Evolutionary conservation across 2,888 invertebrate genomes (phyloP).

Genomic region (Acanthosepion esculentum): DNA sequence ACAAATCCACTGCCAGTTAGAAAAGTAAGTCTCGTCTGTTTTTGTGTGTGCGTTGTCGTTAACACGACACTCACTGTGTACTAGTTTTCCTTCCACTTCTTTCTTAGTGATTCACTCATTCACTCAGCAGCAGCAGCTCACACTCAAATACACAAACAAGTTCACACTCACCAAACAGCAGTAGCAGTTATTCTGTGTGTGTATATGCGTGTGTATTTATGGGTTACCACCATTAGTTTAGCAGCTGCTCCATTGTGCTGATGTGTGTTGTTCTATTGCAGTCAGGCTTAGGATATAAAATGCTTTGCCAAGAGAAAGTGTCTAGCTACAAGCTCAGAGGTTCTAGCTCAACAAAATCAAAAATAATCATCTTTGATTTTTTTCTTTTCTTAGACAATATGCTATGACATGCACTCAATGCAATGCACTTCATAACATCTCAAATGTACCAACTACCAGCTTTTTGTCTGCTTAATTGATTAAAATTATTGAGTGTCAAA

Average conservation of each 20-base stretch:
- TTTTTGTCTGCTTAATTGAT: too few species aligned
- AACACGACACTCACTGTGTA: not conserved
- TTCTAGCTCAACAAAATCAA: too few species aligned
- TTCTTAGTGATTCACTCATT: not conserved
- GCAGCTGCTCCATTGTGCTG: not conserved
- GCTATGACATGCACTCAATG: too few species aligned
- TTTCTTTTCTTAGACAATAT: too few species aligned
- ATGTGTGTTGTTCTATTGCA: not conserved
- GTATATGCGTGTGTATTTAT: not conserved
- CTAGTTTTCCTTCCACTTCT: conserved; percentile 17
- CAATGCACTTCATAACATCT: too few species aligned
- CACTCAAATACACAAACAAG: too few species aligned
- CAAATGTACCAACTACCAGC: too few species aligned
- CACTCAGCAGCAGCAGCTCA: not conserved
- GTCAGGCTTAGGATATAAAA: not conserved
- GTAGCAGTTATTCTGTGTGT: not conserved
- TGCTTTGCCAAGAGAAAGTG: not conserved
- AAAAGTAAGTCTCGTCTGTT: not conserved
- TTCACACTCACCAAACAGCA: not conserved
- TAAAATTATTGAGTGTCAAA: too few species aligned
- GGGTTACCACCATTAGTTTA: not conserved
- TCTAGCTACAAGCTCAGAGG: not conserved
- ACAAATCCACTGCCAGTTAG: not conserved
- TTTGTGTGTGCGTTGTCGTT: not conserved
- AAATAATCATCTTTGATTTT: too few species aligned